Conservation (phyloP, 2,113 vertebrate species). For the Marmota monax region DNA sequence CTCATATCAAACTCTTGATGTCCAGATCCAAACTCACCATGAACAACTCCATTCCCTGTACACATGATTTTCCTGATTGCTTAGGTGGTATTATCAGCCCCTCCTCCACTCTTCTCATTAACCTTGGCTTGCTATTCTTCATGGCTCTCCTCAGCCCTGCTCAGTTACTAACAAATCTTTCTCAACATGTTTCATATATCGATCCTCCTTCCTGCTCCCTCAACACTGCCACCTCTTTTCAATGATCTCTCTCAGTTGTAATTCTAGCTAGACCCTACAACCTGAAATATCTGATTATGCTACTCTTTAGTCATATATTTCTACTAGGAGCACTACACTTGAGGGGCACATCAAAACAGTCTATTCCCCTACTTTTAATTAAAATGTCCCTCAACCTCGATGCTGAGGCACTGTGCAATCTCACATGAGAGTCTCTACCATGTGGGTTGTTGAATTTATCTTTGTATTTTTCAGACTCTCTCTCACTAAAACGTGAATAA, state of each 20-base stretch:
- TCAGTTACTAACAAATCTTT: neutral
- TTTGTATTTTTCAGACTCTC: slow-evolving; percentile 48
- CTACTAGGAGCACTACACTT: neutral
- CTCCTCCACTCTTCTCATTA: neutral
- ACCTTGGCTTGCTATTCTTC: neutral
- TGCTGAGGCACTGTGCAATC: neutral
- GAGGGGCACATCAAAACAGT: neutral
- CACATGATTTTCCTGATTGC: neutral
- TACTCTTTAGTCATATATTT: neutral
- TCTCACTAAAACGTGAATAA: slow-evolving; percentile 2
- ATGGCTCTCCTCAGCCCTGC: neutral
- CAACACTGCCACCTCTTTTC: neutral
- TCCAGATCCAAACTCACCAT: neutral
- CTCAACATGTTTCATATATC: neutral
- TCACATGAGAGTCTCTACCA: neutral
- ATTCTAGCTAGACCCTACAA: neutral
- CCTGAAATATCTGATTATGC: neutral
- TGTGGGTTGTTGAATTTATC: neutral
- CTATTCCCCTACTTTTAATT: neutral
- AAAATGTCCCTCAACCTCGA: neutral
- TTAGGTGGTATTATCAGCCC: neutral
- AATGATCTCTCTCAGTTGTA: neutral
- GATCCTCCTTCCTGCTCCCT: neutral
- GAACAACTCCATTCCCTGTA: neutral
- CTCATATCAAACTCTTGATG: neutral